Evolutionary conservation across 2,888 invertebrate species (phyloP).

Genomic region (Ectemnius continuus): DNA sequence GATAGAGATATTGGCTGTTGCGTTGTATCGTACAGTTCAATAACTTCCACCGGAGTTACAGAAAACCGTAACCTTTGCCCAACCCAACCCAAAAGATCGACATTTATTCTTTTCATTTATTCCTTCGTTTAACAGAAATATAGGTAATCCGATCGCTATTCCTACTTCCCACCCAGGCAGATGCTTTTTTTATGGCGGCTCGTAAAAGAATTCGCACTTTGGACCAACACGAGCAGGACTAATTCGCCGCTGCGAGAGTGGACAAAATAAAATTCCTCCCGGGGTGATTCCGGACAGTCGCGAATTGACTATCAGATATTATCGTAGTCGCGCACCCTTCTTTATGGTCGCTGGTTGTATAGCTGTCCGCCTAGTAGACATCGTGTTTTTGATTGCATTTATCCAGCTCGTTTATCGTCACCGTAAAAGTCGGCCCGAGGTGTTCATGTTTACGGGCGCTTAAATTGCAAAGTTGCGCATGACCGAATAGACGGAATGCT

Average conservation of each 20-base stretch:
- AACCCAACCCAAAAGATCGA: too few relatives aligned
- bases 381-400: slow-evolving; percentile 39
- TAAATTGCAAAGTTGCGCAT: slow-evolving; percentile 45
- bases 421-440: slow-evolving; percentile 24
- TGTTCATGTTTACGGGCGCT: slow-evolving; percentile 36
- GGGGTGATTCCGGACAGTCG: not conserved
- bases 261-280: slow-evolving; percentile 4
- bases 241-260: slow-evolving; percentile 7
- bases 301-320: slow-evolving; percentile 15
- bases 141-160: too few relatives aligned
- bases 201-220: too few relatives aligned
- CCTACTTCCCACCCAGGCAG: too few relatives aligned
- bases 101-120: too few relatives aligned
- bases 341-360: slow-evolving; percentile 16
- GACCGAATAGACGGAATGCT: not conserved
- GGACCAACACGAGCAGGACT: not conserved
- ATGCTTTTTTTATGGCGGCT: too few relatives aligned
- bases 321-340: not conserved
- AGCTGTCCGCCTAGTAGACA: not conserved
- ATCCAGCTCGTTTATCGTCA: slow-evolving; percentile 33
- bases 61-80: too few relatives aligned
- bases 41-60: too few relatives aligned
- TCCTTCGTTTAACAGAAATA: too few relatives aligned
- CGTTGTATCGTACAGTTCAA: too few relatives aligned
- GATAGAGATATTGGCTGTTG: too few relatives aligned